These are phyloP conservation scores for Cephus rjabovi DNA, from an alignment of 2,888 invertebrate genomes.

Conservation along the genomic window DNA sequence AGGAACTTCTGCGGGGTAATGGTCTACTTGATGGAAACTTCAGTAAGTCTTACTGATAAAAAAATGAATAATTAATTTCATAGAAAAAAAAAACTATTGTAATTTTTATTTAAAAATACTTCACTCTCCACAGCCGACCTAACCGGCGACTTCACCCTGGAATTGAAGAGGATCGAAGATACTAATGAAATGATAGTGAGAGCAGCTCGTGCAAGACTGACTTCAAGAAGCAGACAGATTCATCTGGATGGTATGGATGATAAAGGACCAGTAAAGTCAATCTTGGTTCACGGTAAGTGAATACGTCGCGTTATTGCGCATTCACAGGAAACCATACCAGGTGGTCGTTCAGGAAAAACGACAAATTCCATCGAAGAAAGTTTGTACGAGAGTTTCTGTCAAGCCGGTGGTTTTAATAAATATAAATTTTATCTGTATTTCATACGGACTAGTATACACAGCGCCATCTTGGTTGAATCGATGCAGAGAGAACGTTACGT, in stretches of 20 bases:
- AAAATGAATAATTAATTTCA: neutral
- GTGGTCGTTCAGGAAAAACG: neutral
- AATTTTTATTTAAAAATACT: neutral
- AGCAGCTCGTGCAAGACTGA: conserved; percentile 57
- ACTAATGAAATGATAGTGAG: conserved; percentile 54
- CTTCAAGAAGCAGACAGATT: conserved; percentile 45
- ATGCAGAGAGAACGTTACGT: neutral
- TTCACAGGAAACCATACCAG: neutral
- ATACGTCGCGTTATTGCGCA: neutral
- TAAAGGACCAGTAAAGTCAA: conserved; percentile 52
- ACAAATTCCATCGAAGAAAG: conserved; percentile 34
- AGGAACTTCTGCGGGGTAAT: conserved; percentile 52
- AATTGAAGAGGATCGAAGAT: conserved; percentile 53
- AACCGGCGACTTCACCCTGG: conserved; percentile 59
- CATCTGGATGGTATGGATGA: conserved; percentile 58
- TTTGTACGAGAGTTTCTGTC: neutral
- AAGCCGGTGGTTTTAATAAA: neutral
- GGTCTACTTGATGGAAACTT: conserved; percentile 57
- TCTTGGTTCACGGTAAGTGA: conserved; percentile 53
- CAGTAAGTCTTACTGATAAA: conserved; percentile 45
- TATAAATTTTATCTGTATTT: neutral
- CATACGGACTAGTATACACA: neutral
- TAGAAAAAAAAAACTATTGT: neutral
- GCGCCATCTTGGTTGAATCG: neutral
- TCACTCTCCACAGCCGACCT: conserved; percentile 46